Conservation (phyloP, 2,797 vertebrate species). For the Carapus acus region DNA sequence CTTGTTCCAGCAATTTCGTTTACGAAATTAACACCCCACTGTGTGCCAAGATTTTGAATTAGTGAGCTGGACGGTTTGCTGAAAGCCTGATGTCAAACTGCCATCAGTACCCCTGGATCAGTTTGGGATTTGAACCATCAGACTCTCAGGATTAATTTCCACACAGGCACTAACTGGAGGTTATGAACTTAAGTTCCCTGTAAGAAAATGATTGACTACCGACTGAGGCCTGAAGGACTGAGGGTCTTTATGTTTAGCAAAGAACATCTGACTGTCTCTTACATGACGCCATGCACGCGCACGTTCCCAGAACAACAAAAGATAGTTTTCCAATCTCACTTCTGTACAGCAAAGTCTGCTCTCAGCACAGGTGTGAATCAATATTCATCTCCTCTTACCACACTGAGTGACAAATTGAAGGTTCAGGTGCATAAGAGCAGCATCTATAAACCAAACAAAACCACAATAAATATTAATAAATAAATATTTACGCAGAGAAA, state of each 20-base stretch:
- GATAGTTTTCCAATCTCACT: constrained; percentile 28
- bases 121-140: too few relatives aligned
- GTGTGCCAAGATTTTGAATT: constrained; percentile 14
- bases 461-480: constrained; percentile 74
- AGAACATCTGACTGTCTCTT: constrained; percentile 20
- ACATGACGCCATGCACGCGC: constrained; percentile 7
- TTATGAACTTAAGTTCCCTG: constrained; percentile 6
- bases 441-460: constrained; percentile 23
- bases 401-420: constrained; percentile 7
- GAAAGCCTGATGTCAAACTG: constrained; percentile 25
- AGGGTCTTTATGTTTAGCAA: constrained; percentile 28
- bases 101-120: too few relatives aligned
- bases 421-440: constrained; percentile 23
- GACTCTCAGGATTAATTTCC: not conserved
- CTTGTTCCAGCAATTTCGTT: too few relatives aligned
- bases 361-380: constrained; percentile 41
- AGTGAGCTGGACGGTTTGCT: constrained; percentile 17
- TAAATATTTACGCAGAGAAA: constrained; percentile 56
- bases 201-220: constrained; percentile 5
- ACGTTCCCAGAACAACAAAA: not conserved
- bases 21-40: not conserved
- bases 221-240: constrained; percentile 13
- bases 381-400: constrained; percentile 33
- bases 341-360: constrained; percentile 54
- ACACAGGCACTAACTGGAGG: constrained; percentile 28